phyloP scores from a whole-genome alignment of 35 echinoderm and acorn worm genomes.

The Apostichopus parvimensis region DNA sequence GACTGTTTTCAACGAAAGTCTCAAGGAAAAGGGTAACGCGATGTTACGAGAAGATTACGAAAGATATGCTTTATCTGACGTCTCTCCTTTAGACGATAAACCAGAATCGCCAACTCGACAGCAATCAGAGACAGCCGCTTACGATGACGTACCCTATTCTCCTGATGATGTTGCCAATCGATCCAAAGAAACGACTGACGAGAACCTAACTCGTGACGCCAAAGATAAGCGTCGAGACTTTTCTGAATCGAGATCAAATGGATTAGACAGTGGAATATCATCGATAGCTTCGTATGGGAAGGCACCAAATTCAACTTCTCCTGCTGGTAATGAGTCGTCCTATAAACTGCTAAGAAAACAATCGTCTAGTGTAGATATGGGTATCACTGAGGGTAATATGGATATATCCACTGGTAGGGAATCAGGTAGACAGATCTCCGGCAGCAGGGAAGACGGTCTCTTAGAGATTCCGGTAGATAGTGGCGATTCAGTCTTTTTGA shows the following conservation, averaged over 20 bases:
- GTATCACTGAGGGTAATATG: background rate
- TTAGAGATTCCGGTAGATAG: background rate
- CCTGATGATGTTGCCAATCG: background rate
- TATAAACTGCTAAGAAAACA: background rate
- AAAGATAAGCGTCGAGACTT: background rate
- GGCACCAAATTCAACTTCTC: background rate
- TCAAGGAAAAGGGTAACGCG: constrained; percentile 5
- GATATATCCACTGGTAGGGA: background rate
- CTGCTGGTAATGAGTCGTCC: background rate
- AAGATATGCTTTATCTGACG: constrained; percentile 5
- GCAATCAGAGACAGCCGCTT: constrained; percentile 6
- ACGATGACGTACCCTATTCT: constrained; percentile 17
- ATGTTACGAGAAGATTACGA: constrained; percentile 17
- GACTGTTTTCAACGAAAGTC: background rate
- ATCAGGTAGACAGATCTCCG: background rate
- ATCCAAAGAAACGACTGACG: background rate
- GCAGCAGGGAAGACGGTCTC: background rate
- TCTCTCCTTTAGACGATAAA: background rate
- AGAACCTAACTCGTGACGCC: background rate
- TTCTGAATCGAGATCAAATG: background rate
- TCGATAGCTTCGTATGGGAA: background rate
- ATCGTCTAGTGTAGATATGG: background rate
- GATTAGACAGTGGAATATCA: constrained; percentile 7
- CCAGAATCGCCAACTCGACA: background rate
- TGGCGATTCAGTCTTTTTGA: background rate